A percentile compares a stretch with the other conserved stretches of the same genome.
phyloP scores from a whole-genome alignment of 2,797 vertebrate species.

The Vespertilio murinus region DNA sequence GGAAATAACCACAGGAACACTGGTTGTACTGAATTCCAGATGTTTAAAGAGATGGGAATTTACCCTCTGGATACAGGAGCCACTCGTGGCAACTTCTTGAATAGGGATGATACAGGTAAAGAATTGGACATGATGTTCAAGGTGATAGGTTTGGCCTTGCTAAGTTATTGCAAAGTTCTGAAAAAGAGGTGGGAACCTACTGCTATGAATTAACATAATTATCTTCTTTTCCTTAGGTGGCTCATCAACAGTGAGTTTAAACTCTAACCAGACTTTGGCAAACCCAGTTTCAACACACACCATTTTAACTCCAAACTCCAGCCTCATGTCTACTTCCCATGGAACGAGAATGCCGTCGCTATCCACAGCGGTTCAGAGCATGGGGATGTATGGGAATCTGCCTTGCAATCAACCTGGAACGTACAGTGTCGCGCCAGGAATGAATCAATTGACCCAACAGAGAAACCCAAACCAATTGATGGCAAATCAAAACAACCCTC shows the following conservation, averaged over 20 bases:
- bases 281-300: constrained; percentile 88
- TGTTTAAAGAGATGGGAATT: not conserved
- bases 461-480: constrained; percentile 87
- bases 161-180: not conserved
- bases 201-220: not conserved
- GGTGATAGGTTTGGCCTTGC: not conserved
- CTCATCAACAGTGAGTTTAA: constrained; percentile 84
- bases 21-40: not conserved
- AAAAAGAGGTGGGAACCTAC: not conserved
- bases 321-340: constrained; percentile 87
- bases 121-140: not conserved
- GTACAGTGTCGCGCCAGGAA: constrained; percentile 83
- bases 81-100: not conserved
- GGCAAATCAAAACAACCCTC: constrained; percentile 87
- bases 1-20: not conserved
- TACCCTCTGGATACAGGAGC: not conserved
- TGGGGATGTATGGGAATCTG: constrained; percentile 87
- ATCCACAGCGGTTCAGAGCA: constrained; percentile 80
- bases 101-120: not conserved
- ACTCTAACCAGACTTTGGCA: constrained; percentile 86
- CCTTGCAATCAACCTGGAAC: constrained; percentile 85
- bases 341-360: constrained; percentile 87
- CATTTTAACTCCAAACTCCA: constrained; percentile 87
- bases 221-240: constrained; percentile 80
- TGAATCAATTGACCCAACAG: constrained; percentile 88